These are phyloP conservation scores for Drosophila barbarae DNA, from an alignment of 2,888 invertebrate genomes.

Conservation along the genomic window DNA sequence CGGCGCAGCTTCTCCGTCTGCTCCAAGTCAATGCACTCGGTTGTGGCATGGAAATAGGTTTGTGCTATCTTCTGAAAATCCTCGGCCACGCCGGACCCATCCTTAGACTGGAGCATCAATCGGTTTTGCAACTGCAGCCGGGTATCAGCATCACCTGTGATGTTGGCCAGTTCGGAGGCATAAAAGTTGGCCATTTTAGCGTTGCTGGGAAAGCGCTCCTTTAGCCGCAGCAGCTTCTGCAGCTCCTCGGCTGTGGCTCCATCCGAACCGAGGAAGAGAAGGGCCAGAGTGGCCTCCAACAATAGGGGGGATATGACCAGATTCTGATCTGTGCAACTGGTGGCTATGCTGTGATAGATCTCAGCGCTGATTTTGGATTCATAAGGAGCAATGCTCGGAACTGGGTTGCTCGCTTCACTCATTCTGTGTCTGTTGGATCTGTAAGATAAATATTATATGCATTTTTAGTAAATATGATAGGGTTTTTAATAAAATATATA, in stretches of 20 bases:
- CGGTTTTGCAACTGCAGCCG: constrained; percentile 80
- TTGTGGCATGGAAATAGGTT: constrained; percentile 74
- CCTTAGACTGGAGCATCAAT: constrained; percentile 53
- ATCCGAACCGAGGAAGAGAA: constrained; percentile 87
- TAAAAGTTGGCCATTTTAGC: constrained; percentile 74
- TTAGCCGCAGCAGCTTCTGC: constrained; percentile 60
- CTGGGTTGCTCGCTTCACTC: constrained; percentile 44
- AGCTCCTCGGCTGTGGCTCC: constrained; percentile 79
- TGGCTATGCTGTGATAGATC: constrained; percentile 57
- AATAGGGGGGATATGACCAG: constrained; percentile 80
- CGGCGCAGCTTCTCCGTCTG: constrained; percentile 82
- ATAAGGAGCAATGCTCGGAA: constrained; percentile 20
- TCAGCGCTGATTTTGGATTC: constrained; percentile 55
- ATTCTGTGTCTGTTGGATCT: constrained; percentile 29
- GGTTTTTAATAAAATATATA: background rate
- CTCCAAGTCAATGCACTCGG: constrained; percentile 82
- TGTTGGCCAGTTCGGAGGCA: constrained; percentile 62
- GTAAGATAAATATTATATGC: background rate
- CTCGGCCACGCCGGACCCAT: constrained; percentile 51
- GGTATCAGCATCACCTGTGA: constrained; percentile 65
- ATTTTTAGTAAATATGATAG: no score
- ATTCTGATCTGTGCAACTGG: constrained; percentile 60
- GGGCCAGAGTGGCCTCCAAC: constrained; percentile 85
- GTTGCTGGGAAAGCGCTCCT: constrained; percentile 66
- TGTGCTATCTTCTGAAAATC: constrained; percentile 75